These are phyloP conservation scores for Alsophila aescularia DNA, from an alignment of 2,888 invertebrate genomes.

Conservation along the genomic window DNA sequence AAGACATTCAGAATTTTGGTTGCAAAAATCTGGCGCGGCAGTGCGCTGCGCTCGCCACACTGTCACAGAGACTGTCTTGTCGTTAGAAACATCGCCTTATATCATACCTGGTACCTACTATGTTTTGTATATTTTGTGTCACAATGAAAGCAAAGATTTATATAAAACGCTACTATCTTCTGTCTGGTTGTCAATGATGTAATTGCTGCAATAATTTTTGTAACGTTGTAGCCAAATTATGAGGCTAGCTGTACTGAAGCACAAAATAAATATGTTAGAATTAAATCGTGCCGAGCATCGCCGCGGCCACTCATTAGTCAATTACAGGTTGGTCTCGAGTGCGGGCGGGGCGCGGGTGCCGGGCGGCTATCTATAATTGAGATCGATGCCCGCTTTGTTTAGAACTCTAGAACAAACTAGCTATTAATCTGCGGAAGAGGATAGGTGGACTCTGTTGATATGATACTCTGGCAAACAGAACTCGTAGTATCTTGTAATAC, in stretches of 20 bases:
- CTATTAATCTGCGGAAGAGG: constrained; percentile 9
- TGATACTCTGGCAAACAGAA: not conserved
- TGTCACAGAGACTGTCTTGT: too few relatives aligned
- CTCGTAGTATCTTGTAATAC: too few relatives aligned
- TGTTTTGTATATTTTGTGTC: too few relatives aligned
- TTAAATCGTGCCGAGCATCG: constrained; percentile 10
- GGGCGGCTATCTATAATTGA: constrained; percentile 62
- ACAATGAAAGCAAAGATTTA: not conserved
- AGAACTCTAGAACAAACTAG: constrained; percentile 30
- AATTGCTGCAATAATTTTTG: not conserved
- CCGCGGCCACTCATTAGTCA: constrained; percentile 34
- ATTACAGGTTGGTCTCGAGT: constrained; percentile 34
- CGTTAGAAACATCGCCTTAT: too few relatives aligned
- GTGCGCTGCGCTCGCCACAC: too few relatives aligned
- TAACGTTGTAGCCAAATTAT: not conserved
- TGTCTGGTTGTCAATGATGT: not conserved
- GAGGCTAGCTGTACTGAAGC: not conserved
- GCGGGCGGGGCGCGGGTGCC: constrained; percentile 3
- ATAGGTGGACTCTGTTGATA: not conserved
- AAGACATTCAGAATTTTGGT: too few relatives aligned
- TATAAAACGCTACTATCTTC: not conserved
- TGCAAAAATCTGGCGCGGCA: too few relatives aligned
- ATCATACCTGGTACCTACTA: too few relatives aligned
- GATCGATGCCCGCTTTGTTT: constrained; percentile 50
- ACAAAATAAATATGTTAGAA: constrained; percentile 6